phyloP scores from a whole-genome alignment of 2,888 invertebrate genomes.

The Drosophila trichaetosa region DNA sequence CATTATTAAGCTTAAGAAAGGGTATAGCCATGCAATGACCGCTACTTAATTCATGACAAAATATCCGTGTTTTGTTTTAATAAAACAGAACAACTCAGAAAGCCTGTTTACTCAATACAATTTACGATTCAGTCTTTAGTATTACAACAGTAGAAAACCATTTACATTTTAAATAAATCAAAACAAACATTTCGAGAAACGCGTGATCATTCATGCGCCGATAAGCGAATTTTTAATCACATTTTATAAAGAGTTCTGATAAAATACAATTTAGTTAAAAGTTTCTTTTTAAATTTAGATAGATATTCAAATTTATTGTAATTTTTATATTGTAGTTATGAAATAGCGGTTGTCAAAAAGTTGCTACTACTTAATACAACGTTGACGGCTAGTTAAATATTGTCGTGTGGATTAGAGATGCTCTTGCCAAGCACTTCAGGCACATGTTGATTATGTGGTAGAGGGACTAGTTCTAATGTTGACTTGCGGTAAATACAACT shows the following conservation, averaged over 20 bases:
- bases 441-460: conserved; percentile 7
- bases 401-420: conserved; percentile 3
- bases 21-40: conserved; percentile 2
- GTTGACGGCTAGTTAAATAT: conserved; percentile 10
- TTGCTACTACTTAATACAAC: neutral
- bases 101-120: neutral
- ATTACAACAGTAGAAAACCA: neutral
- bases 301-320: neutral
- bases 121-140: neutral
- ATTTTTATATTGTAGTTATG: neutral
- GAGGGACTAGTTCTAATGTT: neutral
- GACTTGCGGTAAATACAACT: conserved; percentile 23
- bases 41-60: conserved; percentile 2
- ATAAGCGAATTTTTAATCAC: neutral
- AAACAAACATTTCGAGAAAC: neutral
- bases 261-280: neutral
- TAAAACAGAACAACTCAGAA: neutral
- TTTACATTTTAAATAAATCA: neutral
- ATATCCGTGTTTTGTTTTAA: neutral
- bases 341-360: conserved; percentile 2
- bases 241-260: neutral
- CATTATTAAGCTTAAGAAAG: neutral
- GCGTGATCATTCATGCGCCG: neutral
- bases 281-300: too few relatives aligned
- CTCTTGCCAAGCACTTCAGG: neutral